phyloP scores from a whole-genome alignment of 2,888 invertebrate species.

The Drosophila peninsularis region DNA sequence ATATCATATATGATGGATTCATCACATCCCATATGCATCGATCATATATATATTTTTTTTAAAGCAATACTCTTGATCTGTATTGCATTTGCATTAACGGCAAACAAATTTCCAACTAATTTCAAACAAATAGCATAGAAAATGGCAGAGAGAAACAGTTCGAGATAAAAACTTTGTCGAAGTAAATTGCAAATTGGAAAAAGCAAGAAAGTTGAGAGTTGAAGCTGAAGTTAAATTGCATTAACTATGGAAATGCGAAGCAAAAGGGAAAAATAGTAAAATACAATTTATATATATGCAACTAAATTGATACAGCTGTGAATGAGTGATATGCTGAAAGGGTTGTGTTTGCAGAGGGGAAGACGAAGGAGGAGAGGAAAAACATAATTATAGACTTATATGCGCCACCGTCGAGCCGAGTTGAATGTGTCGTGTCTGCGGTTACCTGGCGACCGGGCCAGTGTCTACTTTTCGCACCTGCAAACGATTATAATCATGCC shows the following conservation, averaged over 20 bases:
- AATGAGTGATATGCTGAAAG: conserved; percentile 3
- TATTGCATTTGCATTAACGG: background rate
- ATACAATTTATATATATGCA: background rate
- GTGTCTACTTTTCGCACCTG: conserved; percentile 62
- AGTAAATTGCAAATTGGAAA: background rate
- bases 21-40: background rate
- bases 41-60: background rate
- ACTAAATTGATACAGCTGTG: conserved; percentile 6
- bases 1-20: too few relatives aligned
- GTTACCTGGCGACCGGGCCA: conserved; percentile 44
- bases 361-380: background rate
- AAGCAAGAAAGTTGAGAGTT: conserved; percentile 7
- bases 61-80: background rate
- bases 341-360: background rate
- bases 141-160: background rate
- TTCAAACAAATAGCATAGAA: background rate
- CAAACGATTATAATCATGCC: conserved; percentile 47
- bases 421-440: conserved; percentile 43
- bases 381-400: conserved; percentile 19
- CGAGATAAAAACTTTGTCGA: conserved; percentile 1
- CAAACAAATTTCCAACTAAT: conserved; percentile 6
- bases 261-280: background rate
- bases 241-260: conserved; percentile 5
- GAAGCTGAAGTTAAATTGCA: conserved; percentile 11
- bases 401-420: conserved; percentile 11